A percentile compares a stretch with the other conserved stretches of the same genome.
Conservation (phyloP, 2,797 vertebrate genomes). For the Strix occidentalis region DNA sequence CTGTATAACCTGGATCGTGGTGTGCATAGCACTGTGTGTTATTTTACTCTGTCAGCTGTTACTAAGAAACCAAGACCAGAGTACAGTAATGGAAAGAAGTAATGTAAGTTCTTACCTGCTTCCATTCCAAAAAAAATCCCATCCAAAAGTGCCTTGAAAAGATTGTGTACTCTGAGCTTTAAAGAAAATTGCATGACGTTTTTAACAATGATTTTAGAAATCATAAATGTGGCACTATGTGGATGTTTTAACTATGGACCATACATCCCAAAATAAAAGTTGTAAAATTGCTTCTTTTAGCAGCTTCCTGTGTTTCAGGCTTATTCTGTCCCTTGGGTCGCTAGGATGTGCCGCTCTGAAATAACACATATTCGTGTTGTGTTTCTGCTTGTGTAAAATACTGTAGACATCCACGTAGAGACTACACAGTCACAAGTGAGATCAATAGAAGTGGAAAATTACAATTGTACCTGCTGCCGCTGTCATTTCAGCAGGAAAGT, state of each 20-base stretch:
- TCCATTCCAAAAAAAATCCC: neutral
- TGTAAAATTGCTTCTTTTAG: neutral
- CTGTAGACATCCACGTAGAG: neutral
- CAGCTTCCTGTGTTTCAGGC: neutral
- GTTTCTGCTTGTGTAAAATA: neutral
- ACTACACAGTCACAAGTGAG: neutral
- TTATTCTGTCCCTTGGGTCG: neutral
- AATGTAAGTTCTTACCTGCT: neutral
- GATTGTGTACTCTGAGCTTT: neutral
- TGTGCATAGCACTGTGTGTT: constrained; percentile 32
- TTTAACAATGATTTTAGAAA: neutral
- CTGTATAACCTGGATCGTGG: constrained; percentile 63
- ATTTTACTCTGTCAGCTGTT: constrained; percentile 66
- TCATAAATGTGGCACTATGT: no score
- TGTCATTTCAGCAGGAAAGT: neutral
- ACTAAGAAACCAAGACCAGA: constrained; percentile 43
- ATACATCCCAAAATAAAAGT: neutral
- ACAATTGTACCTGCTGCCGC: constrained; percentile 2
- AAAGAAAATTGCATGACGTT: neutral
- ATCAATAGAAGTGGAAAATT: neutral
- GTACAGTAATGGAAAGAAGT: neutral
- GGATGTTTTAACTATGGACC: neutral
- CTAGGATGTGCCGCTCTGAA: neutral
- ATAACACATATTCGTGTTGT: neutral
- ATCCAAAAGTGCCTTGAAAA: neutral